Conservation (phyloP, 2,113 vertebrate genomes). For the Esox niger region DNA sequence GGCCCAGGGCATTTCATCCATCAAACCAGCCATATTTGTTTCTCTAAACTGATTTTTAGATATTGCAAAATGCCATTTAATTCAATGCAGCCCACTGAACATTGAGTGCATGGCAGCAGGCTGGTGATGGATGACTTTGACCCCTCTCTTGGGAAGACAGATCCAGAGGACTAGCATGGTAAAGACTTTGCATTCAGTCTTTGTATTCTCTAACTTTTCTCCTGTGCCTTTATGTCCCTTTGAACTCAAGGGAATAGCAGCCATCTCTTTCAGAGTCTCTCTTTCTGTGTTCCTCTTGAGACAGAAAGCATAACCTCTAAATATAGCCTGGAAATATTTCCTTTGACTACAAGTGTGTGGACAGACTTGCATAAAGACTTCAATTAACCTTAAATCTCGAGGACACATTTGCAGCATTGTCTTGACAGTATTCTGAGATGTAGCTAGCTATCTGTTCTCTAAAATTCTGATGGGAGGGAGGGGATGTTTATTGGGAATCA, state of each 20-base stretch:
- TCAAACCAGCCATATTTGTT: slow-evolving; percentile 81
- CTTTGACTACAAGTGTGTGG: slow-evolving; percentile 37
- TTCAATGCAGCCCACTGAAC: slow-evolving; percentile 73
- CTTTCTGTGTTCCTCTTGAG: slow-evolving; percentile 49
- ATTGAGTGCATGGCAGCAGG: slow-evolving; percentile 70
- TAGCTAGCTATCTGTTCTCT: not conserved
- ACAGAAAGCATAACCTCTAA: slow-evolving; percentile 59
- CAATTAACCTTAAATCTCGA: slow-evolving; percentile 64
- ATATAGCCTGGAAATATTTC: slow-evolving; percentile 62
- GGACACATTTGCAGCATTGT: slow-evolving; percentile 13
- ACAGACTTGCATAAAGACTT: slow-evolving; percentile 62
- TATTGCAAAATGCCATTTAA: slow-evolving; percentile 79
- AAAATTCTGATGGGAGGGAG: not conserved
- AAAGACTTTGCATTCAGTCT: slow-evolving; percentile 52
- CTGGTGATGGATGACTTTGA: slow-evolving; percentile 84
- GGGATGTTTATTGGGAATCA: not conserved
- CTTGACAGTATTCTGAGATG: not conserved
- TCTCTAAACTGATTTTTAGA: slow-evolving; percentile 74
- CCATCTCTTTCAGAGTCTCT: slow-evolving; percentile 60
- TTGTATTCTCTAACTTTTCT: slow-evolving; percentile 21
- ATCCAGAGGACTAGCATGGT: slow-evolving; percentile 46
- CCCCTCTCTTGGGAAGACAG: slow-evolving; percentile 73
- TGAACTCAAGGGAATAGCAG: slow-evolving; percentile 64
- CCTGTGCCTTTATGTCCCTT: slow-evolving; percentile 57
- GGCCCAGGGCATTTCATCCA: slow-evolving; percentile 74